Evolutionary conservation across 2,797 vertebrate genomes (phyloP).

Genomic region (Acanthiza pusilla): DNA sequence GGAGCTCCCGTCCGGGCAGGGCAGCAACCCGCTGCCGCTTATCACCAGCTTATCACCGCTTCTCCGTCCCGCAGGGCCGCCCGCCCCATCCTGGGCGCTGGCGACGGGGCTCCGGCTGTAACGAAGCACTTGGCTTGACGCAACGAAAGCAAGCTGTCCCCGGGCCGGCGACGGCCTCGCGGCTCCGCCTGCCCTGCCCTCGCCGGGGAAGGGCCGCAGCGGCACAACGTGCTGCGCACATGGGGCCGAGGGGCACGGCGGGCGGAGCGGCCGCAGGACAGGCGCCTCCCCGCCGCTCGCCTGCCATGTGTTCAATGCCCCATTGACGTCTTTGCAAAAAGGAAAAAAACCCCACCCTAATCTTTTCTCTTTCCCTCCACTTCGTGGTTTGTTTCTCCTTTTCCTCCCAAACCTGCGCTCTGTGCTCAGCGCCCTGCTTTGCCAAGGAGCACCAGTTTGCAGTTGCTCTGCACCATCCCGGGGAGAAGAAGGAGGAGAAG

Average conservation of each 20-base stretch:
- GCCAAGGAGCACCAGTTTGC: background rate
- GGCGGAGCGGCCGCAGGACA: background rate
- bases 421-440: background rate
- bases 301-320: background rate
- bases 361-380: background rate
- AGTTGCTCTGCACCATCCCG: background rate
- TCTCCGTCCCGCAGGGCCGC: conserved; percentile 56
- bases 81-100: background rate
- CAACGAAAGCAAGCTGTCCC: background rate
- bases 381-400: background rate
- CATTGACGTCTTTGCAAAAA: background rate
- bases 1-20: background rate
- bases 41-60: background rate
- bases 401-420: background rate
- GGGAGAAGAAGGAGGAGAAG: background rate
- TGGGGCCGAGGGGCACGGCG: background rate
- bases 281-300: background rate
- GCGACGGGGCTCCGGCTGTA: background rate
- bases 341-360: background rate
- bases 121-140: background rate
- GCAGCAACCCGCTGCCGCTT: background rate
- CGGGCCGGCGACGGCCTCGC: background rate
- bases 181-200: background rate
- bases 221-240: background rate
- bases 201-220: background rate